Evolutionary conservation across 2,888 invertebrate species (phyloP).

Genomic region (Auanema sp.): DNA sequence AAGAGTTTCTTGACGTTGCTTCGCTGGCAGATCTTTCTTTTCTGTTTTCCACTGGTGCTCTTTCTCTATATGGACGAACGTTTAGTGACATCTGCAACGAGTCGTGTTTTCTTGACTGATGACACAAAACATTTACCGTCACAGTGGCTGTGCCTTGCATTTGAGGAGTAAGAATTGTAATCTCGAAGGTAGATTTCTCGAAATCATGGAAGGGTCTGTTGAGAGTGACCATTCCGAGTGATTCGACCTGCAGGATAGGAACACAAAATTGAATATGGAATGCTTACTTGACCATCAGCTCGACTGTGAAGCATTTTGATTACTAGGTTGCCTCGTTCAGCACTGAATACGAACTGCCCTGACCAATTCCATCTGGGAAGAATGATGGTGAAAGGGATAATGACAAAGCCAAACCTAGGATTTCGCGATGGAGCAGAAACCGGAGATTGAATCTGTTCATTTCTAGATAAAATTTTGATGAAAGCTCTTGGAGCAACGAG

Average conservation of each 20-base stretch:
- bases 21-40: background rate
- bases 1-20: too few species aligned
- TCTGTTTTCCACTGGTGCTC: background rate
- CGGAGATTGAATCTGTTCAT: constrained; percentile 42
- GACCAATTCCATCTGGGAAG: constrained; percentile 32
- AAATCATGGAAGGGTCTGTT: constrained; percentile 12
- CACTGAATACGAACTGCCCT: constrained; percentile 36
- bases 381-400: background rate
- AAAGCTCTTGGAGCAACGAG: constrained; percentile 28
- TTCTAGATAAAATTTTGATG: constrained; percentile 37
- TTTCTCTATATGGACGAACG: background rate
- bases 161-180: constrained; percentile 6
- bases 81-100: constrained; percentile 6
- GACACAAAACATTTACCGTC: background rate
- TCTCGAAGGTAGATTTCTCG: constrained; percentile 11
- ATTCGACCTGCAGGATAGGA: constrained; percentile 1
- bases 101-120: background rate
- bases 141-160: constrained; percentile 5
- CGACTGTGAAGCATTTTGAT: constrained; percentile 36
- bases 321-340: constrained; percentile 39
- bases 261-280: background rate
- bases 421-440: constrained; percentile 25
- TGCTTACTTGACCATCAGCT: constrained; percentile 10
- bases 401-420: constrained; percentile 12
- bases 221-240: constrained; percentile 12